Percentiles rank a stretch among this genome's conserved stretches.
phyloP scores from a whole-genome alignment of 2,113 vertebrate species.

The Leptobrachium ailaonicum region DNA sequence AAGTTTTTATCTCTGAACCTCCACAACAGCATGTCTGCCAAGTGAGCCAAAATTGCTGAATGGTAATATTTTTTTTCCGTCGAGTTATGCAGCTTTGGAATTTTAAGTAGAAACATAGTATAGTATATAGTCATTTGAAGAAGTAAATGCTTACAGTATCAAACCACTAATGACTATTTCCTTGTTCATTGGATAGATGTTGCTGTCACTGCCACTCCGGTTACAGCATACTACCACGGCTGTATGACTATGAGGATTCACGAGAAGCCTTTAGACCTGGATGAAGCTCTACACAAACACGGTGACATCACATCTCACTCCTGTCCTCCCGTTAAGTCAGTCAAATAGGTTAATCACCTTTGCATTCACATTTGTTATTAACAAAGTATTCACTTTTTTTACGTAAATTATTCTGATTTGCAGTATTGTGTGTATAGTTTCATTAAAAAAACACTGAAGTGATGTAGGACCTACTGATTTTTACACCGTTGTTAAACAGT shows the following conservation, averaged over 20 bases:
- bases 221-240: conserved; percentile 86
- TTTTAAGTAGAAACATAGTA: too few relatives aligned
- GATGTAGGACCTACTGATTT: conserved; percentile 67
- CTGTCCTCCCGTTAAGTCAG: conserved; percentile 72
- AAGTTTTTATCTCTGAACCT: too few relatives aligned
- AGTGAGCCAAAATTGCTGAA: too few relatives aligned
- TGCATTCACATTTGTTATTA: conserved; percentile 54
- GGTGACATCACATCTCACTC: conserved; percentile 91
- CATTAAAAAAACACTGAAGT: conserved; percentile 67
- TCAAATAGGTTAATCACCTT: conserved; percentile 59
- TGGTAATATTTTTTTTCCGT: too few relatives aligned
- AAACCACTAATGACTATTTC: too few relatives aligned
- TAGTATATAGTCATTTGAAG: too few relatives aligned
- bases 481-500: conserved; percentile 11
- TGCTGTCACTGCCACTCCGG: conserved; percentile 80
- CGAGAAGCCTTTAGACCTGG: conserved; percentile 76
- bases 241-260: conserved; percentile 87
- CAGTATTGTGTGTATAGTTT: conserved; percentile 69
- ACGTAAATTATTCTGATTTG: conserved; percentile 71
- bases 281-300: conserved; percentile 86
- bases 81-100: too few relatives aligned
- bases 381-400: conserved; percentile 54
- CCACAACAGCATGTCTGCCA: too few relatives aligned
- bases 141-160: too few relatives aligned
- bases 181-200: conserved; percentile 73